These are phyloP conservation scores for Tenthredo amoena DNA, from an alignment of 2,888 invertebrate genomes.

Conservation along the genomic window DNA sequence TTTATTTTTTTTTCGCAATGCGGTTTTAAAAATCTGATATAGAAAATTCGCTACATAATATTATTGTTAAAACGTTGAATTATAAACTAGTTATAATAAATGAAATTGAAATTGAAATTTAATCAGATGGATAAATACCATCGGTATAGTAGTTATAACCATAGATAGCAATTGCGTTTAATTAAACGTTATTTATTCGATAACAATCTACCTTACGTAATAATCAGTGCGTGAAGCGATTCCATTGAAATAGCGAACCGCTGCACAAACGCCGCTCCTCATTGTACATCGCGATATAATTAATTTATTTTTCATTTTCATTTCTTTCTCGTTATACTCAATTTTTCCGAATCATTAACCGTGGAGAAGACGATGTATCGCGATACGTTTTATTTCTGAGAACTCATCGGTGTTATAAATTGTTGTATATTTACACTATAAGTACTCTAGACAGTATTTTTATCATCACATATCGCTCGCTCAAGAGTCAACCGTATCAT, in stretches of 20 bases:
- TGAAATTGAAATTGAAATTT: neutral
- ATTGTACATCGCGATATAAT: neutral
- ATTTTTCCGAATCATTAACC: neutral
- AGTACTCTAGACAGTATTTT: neutral
- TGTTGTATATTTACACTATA: neutral
- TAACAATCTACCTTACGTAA: conserved; percentile 3
- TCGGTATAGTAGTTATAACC: neutral
- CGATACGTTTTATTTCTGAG: neutral
- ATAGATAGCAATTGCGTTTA: neutral
- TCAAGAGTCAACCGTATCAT: neutral
- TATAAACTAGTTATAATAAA: neutral
- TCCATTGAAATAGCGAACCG: conserved; percentile 24
- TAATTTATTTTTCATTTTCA: neutral
- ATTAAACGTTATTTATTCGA: conserved; percentile 20
- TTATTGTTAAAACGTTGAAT: neutral
- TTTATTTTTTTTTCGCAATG: neutral
- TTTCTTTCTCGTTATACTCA: neutral
- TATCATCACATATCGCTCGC: too few relatives aligned
- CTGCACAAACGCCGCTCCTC: neutral
- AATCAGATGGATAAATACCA: neutral
- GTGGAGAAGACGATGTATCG: neutral
- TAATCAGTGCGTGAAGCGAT: conserved; percentile 47
- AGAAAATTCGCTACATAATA: neutral
- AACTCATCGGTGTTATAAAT: neutral
- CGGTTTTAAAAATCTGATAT: neutral